Evolutionary conservation across 2,888 invertebrate species (phyloP).

Genomic region (Phengaris arion): DNA sequence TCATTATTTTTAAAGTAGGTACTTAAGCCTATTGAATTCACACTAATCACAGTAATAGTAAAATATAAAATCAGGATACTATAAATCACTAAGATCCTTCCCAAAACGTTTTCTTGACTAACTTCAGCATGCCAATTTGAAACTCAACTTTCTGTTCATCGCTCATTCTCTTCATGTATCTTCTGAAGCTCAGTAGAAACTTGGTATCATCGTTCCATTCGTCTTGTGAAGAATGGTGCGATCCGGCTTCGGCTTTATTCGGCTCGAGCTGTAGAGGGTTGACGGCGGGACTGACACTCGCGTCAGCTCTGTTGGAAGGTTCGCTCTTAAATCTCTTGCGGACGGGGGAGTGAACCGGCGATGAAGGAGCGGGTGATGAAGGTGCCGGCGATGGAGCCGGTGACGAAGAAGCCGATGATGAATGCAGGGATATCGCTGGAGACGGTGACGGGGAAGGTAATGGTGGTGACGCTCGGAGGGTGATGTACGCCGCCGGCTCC

Average conservation of each 20-base stretch:
- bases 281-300: neutral
- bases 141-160: neutral
- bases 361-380: neutral
- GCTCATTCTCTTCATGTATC: neutral
- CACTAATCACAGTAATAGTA: neutral
- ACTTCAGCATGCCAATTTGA: neutral
- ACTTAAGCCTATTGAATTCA: too few species aligned
- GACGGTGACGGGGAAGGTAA: neutral
- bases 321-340: too few species aligned
- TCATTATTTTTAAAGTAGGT: too few species aligned
- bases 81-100: neutral
- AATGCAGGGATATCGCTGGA: neutral
- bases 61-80: neutral
- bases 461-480: neutral
- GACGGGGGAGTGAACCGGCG: too few species aligned
- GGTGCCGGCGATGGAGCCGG: neutral
- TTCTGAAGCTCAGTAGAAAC: neutral
- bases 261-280: neutral
- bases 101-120: slow-evolving; percentile 6
- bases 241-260: neutral
- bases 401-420: neutral
- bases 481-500: neutral
- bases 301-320: neutral
- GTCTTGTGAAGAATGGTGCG: neutral
- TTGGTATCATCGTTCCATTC: neutral